Evolutionary conservation across 2,797 vertebrate genomes (phyloP), one percentile per base, ranked within the genome.

Genomic region (Otolemur crassicaudatus): DNA sequence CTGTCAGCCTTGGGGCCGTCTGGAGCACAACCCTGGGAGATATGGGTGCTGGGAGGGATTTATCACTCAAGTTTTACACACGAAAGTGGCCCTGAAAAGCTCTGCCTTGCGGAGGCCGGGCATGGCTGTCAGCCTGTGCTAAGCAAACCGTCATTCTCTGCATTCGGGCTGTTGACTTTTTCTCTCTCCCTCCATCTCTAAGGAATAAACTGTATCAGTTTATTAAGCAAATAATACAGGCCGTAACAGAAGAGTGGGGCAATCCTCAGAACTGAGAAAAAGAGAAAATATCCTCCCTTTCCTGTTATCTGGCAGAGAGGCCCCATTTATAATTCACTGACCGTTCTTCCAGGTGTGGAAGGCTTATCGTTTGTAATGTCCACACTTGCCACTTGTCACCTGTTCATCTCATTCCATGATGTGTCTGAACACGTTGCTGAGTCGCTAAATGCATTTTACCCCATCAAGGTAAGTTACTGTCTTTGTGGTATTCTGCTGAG

Each of bases 271-370:
- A 40, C 4, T 6, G 34, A 29, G 6, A 9, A n/a, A 7, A 25
- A 46, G 40, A 27, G 23, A 56, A 10, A 5, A 8, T 25, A 1
- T 27, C 29, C 58, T 67, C 65, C 65, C 65, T 67, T 67, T 31
- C 2, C 23, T 9, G 4, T 2, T 2, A 17, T 1, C n/a, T 2
- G 27, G 69, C 61, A 29, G 25, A 2, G 37, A 0, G 20, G 1
- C 12, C 13, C 7, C 11, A 5, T 22, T 29, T 1, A 2, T 27
- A 4, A 16, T 0, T 29, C 0, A 29, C 11, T 0, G 56, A 22
- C 34, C 0, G 0, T 2, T 3, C 53, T 43, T 6, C 37, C 13
- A 1, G 0, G 13, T 13, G 0, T 0, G 0, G 9, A 1, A 76
- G 60, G 27, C 31, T 0, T 0, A 1, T 1, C 3, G 0, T 2